Base-by-base conservation (phyloP, 2,797 vertebrate species). In the Lophius americanus region DNA sequence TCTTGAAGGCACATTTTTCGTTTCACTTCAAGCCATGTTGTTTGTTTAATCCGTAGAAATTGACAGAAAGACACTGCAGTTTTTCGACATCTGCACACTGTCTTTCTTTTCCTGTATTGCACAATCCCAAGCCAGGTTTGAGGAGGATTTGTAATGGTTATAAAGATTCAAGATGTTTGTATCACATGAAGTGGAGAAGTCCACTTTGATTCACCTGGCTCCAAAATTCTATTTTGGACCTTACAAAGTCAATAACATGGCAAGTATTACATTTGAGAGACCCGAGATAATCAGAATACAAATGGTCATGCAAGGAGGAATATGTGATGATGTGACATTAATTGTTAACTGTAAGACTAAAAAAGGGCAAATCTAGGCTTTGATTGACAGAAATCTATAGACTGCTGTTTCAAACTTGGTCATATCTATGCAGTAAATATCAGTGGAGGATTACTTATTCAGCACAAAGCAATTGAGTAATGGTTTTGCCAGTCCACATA, bases 201-300 rank as follows among this genome's bases (percentile, higher is more conserved):
- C 44, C 23, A 5, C 52, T 83, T 87, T 86, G 89, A 81, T 91
- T 93, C 86, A 90, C 88, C 91, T 92, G 91, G 85, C 90, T 90
- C 88, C 70, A 73, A 41, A 85, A 70, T 83, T 90, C 87, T 87
- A 72, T 75, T 82, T 79, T 61, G 66, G 77, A 88, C 82, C 77
- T 64, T 85, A 83, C 86, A 89, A 85, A 89, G 76, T 83, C 78
- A 78, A 75, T 61, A 86, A 80, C 85, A 88, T 81, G 74, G 79
- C 67, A 87, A 80, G 79, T 75, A 71, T 79, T 84, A 90, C 88
- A 87, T 79, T 66, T 65, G 23, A 78, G 79, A 82, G 84, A 85
- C 71, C 82, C 81, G 85, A 83, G 86, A 88, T 83, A 89, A 78
- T 76, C 70, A 84, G 82, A 79, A 63, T 88, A 91, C 70, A 86